Evolutionary conservation across 2,113 vertebrate genomes (phyloP).

Genomic region (Willisornis vidua): DNA sequence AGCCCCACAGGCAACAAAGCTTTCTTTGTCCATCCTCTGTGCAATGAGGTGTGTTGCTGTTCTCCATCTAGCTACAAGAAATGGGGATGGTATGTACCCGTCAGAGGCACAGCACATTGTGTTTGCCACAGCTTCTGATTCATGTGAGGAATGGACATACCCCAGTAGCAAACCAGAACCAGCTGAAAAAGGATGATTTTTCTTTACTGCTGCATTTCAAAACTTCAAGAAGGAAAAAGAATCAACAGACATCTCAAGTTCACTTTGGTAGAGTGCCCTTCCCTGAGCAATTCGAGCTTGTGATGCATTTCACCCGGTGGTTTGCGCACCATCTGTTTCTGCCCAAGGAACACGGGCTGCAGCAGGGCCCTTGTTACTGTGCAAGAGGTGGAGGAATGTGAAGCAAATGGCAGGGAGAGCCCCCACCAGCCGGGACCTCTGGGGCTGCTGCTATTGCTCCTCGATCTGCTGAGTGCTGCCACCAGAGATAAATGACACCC

Average conservation of each 20-base stretch:
- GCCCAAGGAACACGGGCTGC: neutral
- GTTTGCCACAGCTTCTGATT: slow-evolving; percentile 33
- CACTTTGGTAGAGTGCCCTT: fast-evolving
- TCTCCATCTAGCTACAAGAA: slow-evolving; percentile 25
- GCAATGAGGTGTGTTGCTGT: slow-evolving; percentile 3
- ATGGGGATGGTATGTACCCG: slow-evolving; percentile 19
- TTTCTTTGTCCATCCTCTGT: slow-evolving; percentile 17
- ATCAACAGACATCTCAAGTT: neutral
- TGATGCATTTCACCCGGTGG: neutral
- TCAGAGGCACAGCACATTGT: neutral
- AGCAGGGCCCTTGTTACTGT: neutral
- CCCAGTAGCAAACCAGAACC: slow-evolving; percentile 29
- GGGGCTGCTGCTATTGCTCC: neutral
- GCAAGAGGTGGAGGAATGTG: neutral
- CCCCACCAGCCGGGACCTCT: neutral
- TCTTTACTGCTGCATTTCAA: neutral
- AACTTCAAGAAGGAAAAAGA: neutral
- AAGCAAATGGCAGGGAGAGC: neutral
- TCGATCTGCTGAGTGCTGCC: neutral
- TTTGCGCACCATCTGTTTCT: neutral
- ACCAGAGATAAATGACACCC: neutral
- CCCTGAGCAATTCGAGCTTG: neutral
- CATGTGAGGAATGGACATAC: neutral
- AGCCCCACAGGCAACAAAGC: slow-evolving; percentile 4
- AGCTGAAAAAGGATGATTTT: neutral